phyloP scores from a whole-genome alignment of 2,113 vertebrate genomes.

The Bagarius yarrelli region DNA sequence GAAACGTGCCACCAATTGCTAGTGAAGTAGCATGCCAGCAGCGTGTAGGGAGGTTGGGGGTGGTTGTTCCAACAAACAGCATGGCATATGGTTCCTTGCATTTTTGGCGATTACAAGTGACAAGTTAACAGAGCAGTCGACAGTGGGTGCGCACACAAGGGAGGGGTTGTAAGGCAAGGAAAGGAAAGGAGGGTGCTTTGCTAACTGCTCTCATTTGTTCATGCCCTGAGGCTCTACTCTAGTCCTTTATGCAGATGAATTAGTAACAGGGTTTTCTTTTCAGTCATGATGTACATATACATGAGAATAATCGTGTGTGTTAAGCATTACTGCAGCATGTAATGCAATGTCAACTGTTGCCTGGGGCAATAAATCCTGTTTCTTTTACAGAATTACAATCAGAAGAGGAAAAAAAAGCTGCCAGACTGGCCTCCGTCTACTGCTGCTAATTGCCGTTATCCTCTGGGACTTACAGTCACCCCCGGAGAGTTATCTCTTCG shows the following conservation, averaged over 20 bases:
- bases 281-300: conserved; percentile 78
- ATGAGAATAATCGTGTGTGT: conserved; percentile 66
- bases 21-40: conserved; percentile 37
- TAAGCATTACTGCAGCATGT: conserved; percentile 65
- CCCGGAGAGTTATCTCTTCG: conserved; percentile 66
- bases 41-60: conserved; percentile 60
- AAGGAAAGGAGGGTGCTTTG: conserved; percentile 61
- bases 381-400: conserved; percentile 72
- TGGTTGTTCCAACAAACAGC: conserved; percentile 74
- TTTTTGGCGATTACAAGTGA: conserved; percentile 83
- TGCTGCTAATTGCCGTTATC: conserved; percentile 84
- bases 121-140: conserved; percentile 76
- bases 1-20: conserved; percentile 38
- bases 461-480: conserved; percentile 71
- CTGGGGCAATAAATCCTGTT: conserved; percentile 74
- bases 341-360: conserved; percentile 87
- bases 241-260: conserved; percentile 92
- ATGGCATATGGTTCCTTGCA: conserved; percentile 82
- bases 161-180: conserved; percentile 55
- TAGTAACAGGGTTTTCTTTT: conserved; percentile 85
- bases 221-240: conserved; percentile 81
- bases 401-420: conserved; percentile 74
- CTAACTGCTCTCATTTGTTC: conserved; percentile 84
- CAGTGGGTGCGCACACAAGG: conserved; percentile 57
- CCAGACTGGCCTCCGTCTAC: conserved; percentile 68